phyloP scores from a whole-genome alignment of 2,113 vertebrate genomes.

The Plecturocebus donacophilus region DNA sequence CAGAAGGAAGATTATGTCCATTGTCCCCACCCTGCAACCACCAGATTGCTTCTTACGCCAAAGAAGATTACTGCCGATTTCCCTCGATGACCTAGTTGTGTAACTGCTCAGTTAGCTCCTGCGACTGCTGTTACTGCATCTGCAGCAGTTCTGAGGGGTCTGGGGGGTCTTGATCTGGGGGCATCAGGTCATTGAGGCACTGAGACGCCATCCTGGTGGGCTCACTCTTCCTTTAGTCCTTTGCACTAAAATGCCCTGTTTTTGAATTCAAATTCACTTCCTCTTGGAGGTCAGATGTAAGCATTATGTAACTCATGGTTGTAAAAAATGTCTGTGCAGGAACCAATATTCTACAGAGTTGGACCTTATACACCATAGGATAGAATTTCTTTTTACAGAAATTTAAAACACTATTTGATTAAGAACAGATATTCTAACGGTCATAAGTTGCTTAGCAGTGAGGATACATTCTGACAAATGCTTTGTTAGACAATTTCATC shows the following conservation, averaged over 20 bases:
- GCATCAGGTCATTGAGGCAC: fast-evolving
- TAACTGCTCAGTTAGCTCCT: fast-evolving
- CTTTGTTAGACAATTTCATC: neutral
- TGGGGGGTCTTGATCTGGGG: no score
- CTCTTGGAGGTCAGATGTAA: neutral
- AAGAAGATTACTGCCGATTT: neutral
- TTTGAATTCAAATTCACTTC: neutral
- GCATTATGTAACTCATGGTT: neutral
- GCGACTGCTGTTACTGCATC: fast-evolving
- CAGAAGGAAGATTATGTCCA: neutral
- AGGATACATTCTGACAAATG: neutral
- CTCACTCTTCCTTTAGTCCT: no score
- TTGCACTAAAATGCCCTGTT: fast-evolving
- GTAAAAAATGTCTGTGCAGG: neutral
- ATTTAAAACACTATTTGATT: neutral
- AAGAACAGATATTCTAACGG: neutral
- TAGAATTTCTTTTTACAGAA: neutral
- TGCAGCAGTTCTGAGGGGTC: no score
- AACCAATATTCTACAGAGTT: neutral
- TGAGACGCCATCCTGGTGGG: fast-evolving
- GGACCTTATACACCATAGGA: neutral
- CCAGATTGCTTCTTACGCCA: neutral
- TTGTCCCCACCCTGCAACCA: no score
- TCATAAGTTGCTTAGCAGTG: neutral
- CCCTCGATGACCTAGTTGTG: neutral